A percentile compares a stretch with the other conserved stretches of the same genome.
Conservation (phyloP, 2,113 vertebrate species). For the Gymnogyps californianus region DNA sequence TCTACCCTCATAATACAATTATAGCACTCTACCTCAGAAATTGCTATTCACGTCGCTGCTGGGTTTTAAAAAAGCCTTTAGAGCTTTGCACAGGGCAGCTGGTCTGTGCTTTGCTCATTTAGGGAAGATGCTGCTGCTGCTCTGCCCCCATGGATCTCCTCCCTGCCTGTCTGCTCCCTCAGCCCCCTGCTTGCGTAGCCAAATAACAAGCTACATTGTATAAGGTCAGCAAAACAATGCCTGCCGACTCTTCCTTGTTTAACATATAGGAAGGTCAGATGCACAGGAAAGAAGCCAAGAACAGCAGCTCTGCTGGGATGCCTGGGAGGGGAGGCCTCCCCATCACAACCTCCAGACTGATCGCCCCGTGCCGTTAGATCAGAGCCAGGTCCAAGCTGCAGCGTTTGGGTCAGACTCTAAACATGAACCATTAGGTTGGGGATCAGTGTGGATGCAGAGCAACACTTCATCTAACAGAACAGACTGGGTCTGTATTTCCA, state of each 20-base stretch:
- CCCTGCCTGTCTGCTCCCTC: background rate
- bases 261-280: background rate
- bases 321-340: background rate
- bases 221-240: background rate
- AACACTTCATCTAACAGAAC: background rate
- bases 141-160: background rate
- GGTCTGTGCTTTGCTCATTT: background rate
- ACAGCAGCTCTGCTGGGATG: background rate
- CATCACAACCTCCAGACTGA: background rate
- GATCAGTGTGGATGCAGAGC: background rate
- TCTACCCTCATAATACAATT: background rate
- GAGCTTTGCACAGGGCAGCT: background rate
- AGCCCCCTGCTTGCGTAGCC: background rate
- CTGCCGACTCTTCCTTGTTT: background rate
- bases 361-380: rapidly evolving
- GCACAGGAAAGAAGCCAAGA: background rate
- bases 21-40: background rate
- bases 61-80: background rate
- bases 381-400: background rate
- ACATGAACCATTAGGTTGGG: too few species aligned
- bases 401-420: background rate
- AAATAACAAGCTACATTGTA: background rate
- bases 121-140: background rate
- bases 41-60: background rate
- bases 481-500: background rate